Evolutionary conservation across 2,113 vertebrate genomes (phyloP).

Genomic region (Odocoileus hemionus): DNA sequence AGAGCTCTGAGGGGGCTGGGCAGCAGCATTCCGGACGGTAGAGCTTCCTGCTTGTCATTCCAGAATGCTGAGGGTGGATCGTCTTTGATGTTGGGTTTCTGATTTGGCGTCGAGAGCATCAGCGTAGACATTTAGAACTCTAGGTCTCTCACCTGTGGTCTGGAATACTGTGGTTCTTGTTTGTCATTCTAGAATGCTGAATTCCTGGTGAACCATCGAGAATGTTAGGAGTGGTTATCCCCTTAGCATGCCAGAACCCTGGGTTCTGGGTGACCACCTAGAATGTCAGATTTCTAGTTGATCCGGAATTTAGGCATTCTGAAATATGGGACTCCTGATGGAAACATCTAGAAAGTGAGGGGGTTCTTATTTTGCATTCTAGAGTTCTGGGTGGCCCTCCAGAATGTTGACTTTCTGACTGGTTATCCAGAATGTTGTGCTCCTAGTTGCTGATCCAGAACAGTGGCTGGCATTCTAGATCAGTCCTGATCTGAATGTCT

Average conservation of each 20-base stretch:
- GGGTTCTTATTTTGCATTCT: constrained; percentile 19
- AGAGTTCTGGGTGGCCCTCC: not conserved
- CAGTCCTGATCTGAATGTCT: not conserved
- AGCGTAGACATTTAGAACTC: not conserved
- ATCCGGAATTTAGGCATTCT: not conserved
- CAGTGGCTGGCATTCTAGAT: not conserved
- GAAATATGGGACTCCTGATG: not conserved
- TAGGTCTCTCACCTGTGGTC: not conserved
- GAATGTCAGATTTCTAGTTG: constrained; percentile 8
- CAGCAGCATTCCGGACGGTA: not conserved
- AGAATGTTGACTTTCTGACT: not conserved
- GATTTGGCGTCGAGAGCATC: not conserved
- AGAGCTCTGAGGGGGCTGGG: constrained; percentile 74
- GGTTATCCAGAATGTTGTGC: not conserved
- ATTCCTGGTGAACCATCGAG: not conserved
- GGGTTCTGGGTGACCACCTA: not conserved
- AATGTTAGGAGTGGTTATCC: not conserved
- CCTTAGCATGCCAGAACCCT: not conserved
- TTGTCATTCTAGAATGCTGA: constrained; percentile 27
- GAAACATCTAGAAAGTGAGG: not conserved
- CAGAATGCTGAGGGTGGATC: not conserved
- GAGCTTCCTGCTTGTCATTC: not conserved
- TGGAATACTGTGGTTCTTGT: not conserved
- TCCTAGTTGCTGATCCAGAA: not conserved
- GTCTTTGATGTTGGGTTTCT: not conserved